Conservation (phyloP, 2,113 vertebrate species). For the Passer domesticus region DNA sequence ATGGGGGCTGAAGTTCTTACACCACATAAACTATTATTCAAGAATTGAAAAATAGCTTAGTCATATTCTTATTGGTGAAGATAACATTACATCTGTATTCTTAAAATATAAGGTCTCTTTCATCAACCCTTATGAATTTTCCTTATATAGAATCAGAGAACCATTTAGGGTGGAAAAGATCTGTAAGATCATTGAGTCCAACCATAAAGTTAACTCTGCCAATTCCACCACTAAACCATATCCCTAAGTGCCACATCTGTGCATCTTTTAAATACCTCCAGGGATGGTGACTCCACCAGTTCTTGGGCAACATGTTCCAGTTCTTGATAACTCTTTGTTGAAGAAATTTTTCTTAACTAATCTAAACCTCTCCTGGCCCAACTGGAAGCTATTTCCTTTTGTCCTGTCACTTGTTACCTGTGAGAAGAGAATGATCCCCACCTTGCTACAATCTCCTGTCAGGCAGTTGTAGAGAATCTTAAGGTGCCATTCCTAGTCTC, state of each 20-base stretch:
- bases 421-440: rapidly evolving
- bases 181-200: neutral
- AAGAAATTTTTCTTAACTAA: neutral
- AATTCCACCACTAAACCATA: neutral
- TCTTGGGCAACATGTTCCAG: neutral
- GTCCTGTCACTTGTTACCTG: neutral
- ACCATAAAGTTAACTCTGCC: neutral
- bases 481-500: neutral
- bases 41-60: neutral
- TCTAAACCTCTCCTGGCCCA: neutral
- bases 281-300: neutral
- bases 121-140: neutral
- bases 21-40: neutral
- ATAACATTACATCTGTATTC: neutral
- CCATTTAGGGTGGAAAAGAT: neutral
- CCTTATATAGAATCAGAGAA: neutral
- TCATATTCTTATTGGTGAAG: neutral
- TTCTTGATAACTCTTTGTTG: neutral
- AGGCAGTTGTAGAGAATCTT: neutral
- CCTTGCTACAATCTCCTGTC: rapidly evolving
- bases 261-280: neutral
- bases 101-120: neutral
- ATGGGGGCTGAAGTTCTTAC: neutral
- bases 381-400: neutral
- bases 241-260: neutral